phyloP scores from a whole-genome alignment of 2,888 invertebrate genomes.

The Camponotus fellah region DNA sequence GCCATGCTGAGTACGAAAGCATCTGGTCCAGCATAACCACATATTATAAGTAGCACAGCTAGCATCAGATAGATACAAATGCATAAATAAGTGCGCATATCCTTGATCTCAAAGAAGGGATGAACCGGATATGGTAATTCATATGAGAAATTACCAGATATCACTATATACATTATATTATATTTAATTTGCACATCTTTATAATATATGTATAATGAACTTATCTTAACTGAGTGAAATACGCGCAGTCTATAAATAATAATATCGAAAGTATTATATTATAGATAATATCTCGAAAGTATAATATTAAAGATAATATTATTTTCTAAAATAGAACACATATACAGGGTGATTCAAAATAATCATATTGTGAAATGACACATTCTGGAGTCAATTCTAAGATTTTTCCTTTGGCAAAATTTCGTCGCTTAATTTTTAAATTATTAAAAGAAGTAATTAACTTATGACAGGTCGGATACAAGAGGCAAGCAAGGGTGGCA shows the following conservation, averaged over 20 bases:
- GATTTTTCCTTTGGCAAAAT: no score
- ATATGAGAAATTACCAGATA: constrained; percentile 24
- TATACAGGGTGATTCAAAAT: no score
- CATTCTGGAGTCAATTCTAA: no score
- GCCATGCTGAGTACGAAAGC: constrained; percentile 50
- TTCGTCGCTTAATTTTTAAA: no score
- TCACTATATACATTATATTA: neutral
- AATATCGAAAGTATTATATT: no score
- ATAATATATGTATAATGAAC: neutral
- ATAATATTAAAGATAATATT: no score
- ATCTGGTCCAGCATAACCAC: constrained; percentile 55
- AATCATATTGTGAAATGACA: no score
- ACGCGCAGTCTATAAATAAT: neutral
- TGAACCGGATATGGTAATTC: constrained; percentile 40
- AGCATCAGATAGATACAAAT: constrained; percentile 40
- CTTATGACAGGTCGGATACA: no score
- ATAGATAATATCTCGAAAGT: no score
- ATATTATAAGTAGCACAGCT: constrained; percentile 2
- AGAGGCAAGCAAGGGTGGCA: no score
- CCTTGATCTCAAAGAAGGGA: constrained; percentile 43
- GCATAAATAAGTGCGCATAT: constrained; percentile 22
- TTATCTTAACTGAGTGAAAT: neutral
- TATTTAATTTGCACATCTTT: constrained; percentile 8
- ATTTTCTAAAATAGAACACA: no score
- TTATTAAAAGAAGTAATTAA: no score